These are phyloP conservation scores for Sarcoramphus papa DNA, from an alignment of 2,797 vertebrate genomes.

Conservation along the genomic window DNA sequence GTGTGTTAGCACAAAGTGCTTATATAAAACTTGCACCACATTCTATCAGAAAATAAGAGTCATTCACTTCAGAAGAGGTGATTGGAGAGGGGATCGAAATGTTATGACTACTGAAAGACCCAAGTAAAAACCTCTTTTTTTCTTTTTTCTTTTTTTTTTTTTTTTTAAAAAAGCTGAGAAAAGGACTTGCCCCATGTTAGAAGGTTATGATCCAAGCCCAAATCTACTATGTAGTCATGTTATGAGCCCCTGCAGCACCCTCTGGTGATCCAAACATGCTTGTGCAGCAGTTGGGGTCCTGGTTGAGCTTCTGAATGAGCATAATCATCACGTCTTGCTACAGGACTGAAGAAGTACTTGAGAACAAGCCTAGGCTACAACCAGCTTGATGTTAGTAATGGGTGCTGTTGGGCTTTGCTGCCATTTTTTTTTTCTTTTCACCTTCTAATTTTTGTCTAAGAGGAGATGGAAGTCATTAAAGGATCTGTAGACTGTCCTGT, in stretches of 20 bases:
- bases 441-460: neutral
- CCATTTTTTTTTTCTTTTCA: neutral
- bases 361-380: neutral
- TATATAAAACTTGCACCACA: neutral
- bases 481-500: neutral
- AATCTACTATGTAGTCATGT: neutral
- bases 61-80: neutral
- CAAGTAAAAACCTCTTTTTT: neutral
- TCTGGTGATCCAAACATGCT: constrained; percentile 34
- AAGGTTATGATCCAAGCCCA: neutral
- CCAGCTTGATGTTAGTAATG: neutral
- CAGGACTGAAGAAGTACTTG: neutral
- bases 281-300: constrained; percentile 21
- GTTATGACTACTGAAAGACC: neutral
- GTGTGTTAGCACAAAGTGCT: neutral
- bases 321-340: neutral
- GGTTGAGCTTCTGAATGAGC: neutral
- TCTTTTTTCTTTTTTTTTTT: neutral
- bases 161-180: neutral
- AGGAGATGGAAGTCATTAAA: neutral
- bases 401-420: neutral
- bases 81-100: neutral
- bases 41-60: neutral
- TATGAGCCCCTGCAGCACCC: constrained; percentile 59
- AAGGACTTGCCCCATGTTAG: neutral